Base-by-base conservation (phyloP, 2,113 vertebrate genomes). In the Aphyosemion australe region DNA sequence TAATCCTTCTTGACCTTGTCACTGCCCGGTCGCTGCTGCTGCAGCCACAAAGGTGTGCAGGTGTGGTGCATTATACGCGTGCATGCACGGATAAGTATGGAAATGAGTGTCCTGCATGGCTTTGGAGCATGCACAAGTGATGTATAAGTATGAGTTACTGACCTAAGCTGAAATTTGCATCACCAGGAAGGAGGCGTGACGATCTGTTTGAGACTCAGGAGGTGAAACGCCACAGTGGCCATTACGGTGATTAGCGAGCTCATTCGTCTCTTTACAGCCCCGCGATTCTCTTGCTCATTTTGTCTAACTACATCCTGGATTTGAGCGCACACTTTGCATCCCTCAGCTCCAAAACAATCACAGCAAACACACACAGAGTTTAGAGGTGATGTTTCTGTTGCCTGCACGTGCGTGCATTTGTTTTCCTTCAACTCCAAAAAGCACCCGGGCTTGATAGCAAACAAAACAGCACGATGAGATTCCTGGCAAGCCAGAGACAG, bases 1-100 rank as follows among this genome's bases (percentile, higher is more conserved):
- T 78, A 80, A 82, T 79, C 83, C 58, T 51, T 39, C 72, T 60
- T 87, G 84, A 89, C 89, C 87, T 87, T 87, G 84, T 78, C 77
- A 53, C 42, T 76, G 65, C 54, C 71, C 56, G 64, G 82, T 85
- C 84, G 81, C 34, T 72, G 76, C 85, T 81, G 81, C 82, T 72
- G 8, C 37, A 85, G 76, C 82, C 71, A 53, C 20, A 10, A 65
- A 65, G 61, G 61, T 18, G 39, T 65, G 72, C 79, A 75, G 69
- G 74, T 81, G 72, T 75, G 50, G 32, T 49, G 62, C 62, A 41
- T 61, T 26, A 43, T 50, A 68, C 26, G 48, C 16, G 12, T 68
- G 52, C 60, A 56, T 53, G 62, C 61, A 26, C 48, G 54, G 39
- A 34, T 54, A 71, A 53, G 58, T 56, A 65, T 37, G 59, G 69